Base-by-base conservation (phyloP, 2,888 invertebrate species). In the Drosophila melanosoma region DNA sequence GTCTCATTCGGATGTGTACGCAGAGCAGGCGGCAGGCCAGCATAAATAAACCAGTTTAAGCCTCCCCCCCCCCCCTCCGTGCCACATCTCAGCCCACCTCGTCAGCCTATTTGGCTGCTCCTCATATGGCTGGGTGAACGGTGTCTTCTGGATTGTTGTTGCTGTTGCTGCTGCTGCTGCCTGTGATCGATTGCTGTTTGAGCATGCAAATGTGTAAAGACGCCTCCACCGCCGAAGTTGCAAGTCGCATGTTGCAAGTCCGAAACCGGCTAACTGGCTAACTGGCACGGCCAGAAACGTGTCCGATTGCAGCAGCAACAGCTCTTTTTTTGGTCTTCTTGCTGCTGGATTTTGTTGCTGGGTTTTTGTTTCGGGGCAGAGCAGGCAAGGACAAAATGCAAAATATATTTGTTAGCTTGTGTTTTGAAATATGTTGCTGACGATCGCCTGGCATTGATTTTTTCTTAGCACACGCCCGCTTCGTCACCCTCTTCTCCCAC, bases 121-220 rank as follows among this genome's bases (percentile, higher is more conserved):
- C 81, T 64, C 81, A 79, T 76, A 79, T 79, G 80, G 80, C 76
- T 65, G 72, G 74, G 72, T 65, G 79, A 79, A 79, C 76, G 79
- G 76, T 76, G 79, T 66, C 80, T 81, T 68, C 67, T 66, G 81
- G 53, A 66, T 26, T 40, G 60, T 48, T 67, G 60, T 20, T 66
- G 65, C 17, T 29, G 63, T n/a, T 48, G 51, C 58, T 69, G 67
- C 35, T 54, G 66, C 72, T 82, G 82, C 69, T 67, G 79, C 73
- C 68, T 70, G 84, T 84, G 89, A 89, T 87, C 88, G 87, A 89
- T 89, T 89, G 87, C 87, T 89, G 87, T 89, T 89, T 87, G 88
- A 87, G 89, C 89, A 87, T 87, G 87, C 89, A 87, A 87, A 87
- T 87, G 87, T 87, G 89, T 89, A 87, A 89, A 87, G 89, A 87